A percentile compares a stretch with the other conserved stretches of the same genome.
Conservation (phyloP, 2,888 invertebrate genomes). For the Acronicta alni region DNA sequence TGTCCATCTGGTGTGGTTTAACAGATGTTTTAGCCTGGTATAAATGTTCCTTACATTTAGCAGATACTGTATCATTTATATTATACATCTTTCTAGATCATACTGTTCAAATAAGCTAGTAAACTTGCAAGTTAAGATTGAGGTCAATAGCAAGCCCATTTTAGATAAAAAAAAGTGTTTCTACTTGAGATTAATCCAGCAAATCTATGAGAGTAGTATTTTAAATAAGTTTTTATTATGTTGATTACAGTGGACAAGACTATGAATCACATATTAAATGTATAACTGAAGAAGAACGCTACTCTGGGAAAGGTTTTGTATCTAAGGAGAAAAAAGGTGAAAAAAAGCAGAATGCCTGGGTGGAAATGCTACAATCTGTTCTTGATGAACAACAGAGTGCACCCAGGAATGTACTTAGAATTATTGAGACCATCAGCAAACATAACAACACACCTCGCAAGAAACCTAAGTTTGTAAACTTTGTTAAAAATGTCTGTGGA, state of each 20-base stretch:
- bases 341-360: slow-evolving; percentile 95
- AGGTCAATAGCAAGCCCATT: too few relatives aligned
- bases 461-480: slow-evolving; percentile 94
- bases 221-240: background rate
- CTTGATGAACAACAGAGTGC: slow-evolving; percentile 89
- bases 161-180: too few relatives aligned
- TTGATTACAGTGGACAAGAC: slow-evolving; percentile 91
- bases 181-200: too few relatives aligned
- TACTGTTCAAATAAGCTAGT: too few relatives aligned
- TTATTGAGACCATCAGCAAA: slow-evolving; percentile 92
- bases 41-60: too few relatives aligned
- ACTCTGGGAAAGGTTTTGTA: slow-evolving; percentile 94
- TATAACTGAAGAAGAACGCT: slow-evolving; percentile 95
- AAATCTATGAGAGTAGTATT: too few relatives aligned
- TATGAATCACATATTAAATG: slow-evolving; percentile 95
- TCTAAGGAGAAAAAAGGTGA: slow-evolving; percentile 95
- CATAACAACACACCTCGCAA: slow-evolving; percentile 96
- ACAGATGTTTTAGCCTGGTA: too few relatives aligned
- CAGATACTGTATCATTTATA: too few relatives aligned
- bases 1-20: too few relatives aligned
- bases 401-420: slow-evolving; percentile 87
- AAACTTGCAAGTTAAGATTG: too few relatives aligned
- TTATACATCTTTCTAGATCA: too few relatives aligned
- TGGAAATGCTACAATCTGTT: slow-evolving; percentile 91
- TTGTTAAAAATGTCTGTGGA: slow-evolving; percentile 91